Evolutionary conservation across 2,888 invertebrate species (phyloP).

Genomic region (Papilio gigon): DNA sequence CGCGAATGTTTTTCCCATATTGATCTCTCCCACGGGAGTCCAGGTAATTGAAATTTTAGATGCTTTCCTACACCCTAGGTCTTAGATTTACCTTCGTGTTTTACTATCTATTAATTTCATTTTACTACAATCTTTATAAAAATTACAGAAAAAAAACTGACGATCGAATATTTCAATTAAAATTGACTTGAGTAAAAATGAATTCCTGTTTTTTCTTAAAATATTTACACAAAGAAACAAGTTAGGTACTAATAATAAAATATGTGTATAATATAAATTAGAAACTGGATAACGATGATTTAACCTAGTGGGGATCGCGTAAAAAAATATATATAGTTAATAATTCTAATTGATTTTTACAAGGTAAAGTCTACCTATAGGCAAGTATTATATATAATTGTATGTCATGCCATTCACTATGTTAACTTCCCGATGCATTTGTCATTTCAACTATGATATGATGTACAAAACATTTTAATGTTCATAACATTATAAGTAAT

Average conservation of each 20-base stretch:
- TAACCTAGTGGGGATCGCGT: no score
- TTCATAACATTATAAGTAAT: slow-evolving; percentile 20
- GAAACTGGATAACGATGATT: not conserved
- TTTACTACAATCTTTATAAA: not conserved
- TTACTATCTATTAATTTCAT: slow-evolving; percentile 13
- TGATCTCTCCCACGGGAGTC: slow-evolving; percentile 42
- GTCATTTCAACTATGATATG: slow-evolving; percentile 7
- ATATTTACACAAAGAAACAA: not conserved
- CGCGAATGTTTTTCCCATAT: slow-evolving; percentile 38
- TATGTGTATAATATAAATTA: not conserved
- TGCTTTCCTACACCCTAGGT: slow-evolving; percentile 37
- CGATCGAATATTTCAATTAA: not conserved
- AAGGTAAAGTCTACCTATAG: not conserved
- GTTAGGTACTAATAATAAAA: not conserved
- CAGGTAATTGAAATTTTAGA: slow-evolving; percentile 42
- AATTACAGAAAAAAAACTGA: not conserved
- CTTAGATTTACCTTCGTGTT: slow-evolving; percentile 34
- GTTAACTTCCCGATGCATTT: slow-evolving; percentile 2
- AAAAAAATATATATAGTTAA: no score
- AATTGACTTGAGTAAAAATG: not conserved
- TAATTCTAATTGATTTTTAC: not conserved
- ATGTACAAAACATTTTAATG: slow-evolving; percentile 10
- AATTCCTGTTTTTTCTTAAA: not conserved
- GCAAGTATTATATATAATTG: not conserved
- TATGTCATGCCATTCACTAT: not conserved